Evolutionary conservation across 2,113 vertebrate species (phyloP).

Genomic region (Chlorodrepanis virens): DNA sequence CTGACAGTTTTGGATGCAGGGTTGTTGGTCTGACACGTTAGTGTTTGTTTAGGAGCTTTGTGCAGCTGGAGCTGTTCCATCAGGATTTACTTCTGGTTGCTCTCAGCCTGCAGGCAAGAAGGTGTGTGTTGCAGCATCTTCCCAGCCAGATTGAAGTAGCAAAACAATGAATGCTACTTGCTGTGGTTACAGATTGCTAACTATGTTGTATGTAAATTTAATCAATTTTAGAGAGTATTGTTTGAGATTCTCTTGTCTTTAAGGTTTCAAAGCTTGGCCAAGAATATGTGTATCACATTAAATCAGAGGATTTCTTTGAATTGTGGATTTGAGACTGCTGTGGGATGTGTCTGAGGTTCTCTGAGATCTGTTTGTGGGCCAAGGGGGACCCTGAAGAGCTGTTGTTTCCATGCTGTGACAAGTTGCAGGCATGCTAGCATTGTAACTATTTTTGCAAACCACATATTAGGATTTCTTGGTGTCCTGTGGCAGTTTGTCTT

Average conservation of each 20-base stretch:
- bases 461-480: neutral
- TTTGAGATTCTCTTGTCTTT: neutral
- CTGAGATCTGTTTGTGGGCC: neutral
- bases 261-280: neutral
- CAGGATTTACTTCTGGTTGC: neutral
- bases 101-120: neutral
- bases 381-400: neutral
- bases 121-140: neutral
- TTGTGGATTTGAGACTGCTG: neutral
- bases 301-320: neutral
- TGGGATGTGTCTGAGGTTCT: neutral
- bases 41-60: neutral
- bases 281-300: neutral
- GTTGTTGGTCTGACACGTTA: neutral
- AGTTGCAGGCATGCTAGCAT: neutral
- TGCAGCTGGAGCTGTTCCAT: neutral
- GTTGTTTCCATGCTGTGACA: neutral
- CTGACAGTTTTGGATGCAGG: neutral
- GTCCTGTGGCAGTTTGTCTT: neutral
- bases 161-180: neutral
- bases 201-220: neutral
- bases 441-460: neutral
- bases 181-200: neutral
- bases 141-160: neutral
- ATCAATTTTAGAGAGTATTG: neutral